Conservation (phyloP, 2,888 invertebrate genomes). For the Hydraecia micacea region DNA sequence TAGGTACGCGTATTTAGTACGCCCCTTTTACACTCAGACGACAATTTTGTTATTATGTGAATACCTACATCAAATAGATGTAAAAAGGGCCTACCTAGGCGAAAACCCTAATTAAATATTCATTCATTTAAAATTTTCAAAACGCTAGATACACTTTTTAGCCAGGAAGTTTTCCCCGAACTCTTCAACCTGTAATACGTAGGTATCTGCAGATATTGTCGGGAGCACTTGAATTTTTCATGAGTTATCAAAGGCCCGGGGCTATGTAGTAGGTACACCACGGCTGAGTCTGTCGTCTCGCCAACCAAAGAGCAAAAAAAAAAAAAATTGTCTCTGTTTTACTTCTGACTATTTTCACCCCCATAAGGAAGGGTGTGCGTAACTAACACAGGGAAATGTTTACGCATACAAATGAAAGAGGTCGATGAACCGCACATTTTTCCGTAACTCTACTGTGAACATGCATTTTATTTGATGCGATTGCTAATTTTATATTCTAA, state of each 20-base stretch:
- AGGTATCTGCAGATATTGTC: constrained; percentile 70
- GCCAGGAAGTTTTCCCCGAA: constrained; percentile 10
- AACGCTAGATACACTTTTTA: not conserved
- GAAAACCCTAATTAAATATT: not conserved
- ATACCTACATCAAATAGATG: not conserved
- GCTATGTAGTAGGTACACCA: constrained; percentile 68
- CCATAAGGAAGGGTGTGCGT: constrained; percentile 70
- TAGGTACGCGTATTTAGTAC: constrained; percentile 18
- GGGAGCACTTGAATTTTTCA: constrained; percentile 84
- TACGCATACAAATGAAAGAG: constrained; percentile 70
- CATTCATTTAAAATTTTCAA: not conserved
- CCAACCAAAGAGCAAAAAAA: constrained; percentile 60
- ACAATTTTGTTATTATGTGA: not conserved
- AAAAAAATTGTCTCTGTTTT: constrained; percentile 77
- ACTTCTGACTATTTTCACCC: constrained; percentile 77
- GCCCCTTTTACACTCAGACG: constrained; percentile 8
- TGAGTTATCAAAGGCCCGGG: constrained; percentile 83
- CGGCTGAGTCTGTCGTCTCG: constrained; percentile 69
- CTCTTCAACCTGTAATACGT: constrained; percentile 32
- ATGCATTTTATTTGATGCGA: not conserved
- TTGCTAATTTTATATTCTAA: not conserved
- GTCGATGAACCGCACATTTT: constrained; percentile 69
- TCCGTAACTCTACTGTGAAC: constrained; percentile 30
- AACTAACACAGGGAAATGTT: constrained; percentile 76
- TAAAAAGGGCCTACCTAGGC: not conserved